phyloP scores from a whole-genome alignment of 2,888 invertebrate genomes.

The Elegia similella region DNA sequence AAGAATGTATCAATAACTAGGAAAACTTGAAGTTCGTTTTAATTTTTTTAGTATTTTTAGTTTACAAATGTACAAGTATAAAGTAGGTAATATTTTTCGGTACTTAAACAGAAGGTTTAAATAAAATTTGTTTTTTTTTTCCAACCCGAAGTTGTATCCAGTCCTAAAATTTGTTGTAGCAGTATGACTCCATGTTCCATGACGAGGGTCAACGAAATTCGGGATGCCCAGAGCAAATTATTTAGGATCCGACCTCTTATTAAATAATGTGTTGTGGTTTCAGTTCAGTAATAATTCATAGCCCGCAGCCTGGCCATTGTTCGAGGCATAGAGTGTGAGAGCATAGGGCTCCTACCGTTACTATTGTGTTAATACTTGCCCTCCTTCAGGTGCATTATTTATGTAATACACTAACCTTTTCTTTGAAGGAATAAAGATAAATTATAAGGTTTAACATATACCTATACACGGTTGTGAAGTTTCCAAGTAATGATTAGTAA shows the following conservation, averaged over 20 bases:
- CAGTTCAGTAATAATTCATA: conserved; percentile 19
- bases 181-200: conserved; percentile 5
- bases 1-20: too few species aligned
- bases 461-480: too few species aligned
- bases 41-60: too few species aligned
- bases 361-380: background rate
- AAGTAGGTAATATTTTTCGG: too few species aligned
- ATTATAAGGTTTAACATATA: too few species aligned
- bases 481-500: too few species aligned
- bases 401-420: background rate
- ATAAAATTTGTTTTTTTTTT: too few species aligned
- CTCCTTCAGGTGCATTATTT: background rate
- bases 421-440: too few species aligned
- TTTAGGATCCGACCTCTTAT: conserved; percentile 19
- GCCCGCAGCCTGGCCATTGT: background rate
- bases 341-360: background rate
- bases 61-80: too few species aligned
- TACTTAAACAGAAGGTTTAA: too few species aligned
- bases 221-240: conserved; percentile 21
- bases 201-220: conserved; percentile 25
- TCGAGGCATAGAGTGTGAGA: background rate
- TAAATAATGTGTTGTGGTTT: conserved; percentile 20
- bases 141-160: background rate
- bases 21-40: too few species aligned
- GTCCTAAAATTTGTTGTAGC: background rate